Conservation (phyloP, 35 echinoderm and acorn worm species). For the Anneissia japonica region DNA sequence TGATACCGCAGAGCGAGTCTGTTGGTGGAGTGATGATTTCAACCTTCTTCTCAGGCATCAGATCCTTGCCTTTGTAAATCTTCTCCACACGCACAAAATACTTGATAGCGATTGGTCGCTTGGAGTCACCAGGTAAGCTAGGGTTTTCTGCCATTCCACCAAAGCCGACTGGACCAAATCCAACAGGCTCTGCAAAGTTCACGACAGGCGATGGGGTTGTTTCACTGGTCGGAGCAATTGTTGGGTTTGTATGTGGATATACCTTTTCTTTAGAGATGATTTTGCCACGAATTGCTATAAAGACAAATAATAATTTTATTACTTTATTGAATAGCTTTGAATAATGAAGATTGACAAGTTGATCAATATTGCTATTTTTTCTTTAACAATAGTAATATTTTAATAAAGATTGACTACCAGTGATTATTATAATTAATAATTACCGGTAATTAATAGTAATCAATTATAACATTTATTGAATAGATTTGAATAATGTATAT, state of each 20-base stretch:
- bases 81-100: neutral
- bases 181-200: neutral
- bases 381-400: too few relatives aligned
- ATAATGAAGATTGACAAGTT: too few relatives aligned
- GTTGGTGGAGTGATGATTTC: neutral
- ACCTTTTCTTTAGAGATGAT: neutral
- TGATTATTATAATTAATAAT: too few relatives aligned
- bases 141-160: neutral
- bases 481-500: too few relatives aligned
- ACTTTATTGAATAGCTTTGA: too few relatives aligned
- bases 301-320: neutral
- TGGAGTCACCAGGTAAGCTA: neutral
- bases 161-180: neutral
- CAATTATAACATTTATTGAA: too few relatives aligned
- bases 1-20: neutral
- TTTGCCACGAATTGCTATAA: neutral
- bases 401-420: too few relatives aligned
- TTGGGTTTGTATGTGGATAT: neutral
- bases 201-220: neutral
- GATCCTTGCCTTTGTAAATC: neutral
- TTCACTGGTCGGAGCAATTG: neutral
- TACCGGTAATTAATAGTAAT: too few relatives aligned
- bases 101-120: neutral
- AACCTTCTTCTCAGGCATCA: neutral
- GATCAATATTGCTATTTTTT: too few relatives aligned